phyloP scores from a whole-genome alignment of 2,888 invertebrate species.

The Phorcus lineatus region DNA sequence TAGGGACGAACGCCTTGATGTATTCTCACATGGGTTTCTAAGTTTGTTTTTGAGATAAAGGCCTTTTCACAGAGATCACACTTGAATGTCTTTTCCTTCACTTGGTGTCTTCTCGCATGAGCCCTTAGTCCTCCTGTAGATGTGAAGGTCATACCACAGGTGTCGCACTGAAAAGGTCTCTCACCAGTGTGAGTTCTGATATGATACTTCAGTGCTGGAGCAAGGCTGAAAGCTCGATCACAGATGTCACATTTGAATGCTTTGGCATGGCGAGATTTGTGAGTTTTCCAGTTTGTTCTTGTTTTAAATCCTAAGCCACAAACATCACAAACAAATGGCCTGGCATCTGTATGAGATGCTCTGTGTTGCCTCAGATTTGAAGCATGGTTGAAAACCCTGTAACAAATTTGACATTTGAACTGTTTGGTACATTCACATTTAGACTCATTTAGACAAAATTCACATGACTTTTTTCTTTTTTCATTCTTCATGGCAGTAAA shows the following conservation, averaged over 20 bases:
- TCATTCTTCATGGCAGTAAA: too few species aligned
- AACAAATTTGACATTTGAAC: not conserved
- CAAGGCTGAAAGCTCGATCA: not conserved
- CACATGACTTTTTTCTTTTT: not conserved
- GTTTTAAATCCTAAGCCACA: slow-evolving; percentile 3
- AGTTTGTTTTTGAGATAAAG: not conserved
- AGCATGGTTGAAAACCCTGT: slow-evolving; percentile 10
- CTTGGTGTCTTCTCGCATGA: not conserved
- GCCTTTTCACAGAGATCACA: not conserved
- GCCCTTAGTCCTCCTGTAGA: not conserved
- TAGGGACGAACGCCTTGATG: not conserved
- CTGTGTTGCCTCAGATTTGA: slow-evolving; percentile 7
- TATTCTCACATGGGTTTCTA: not conserved
- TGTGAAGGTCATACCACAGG: not conserved
- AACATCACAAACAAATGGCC: not conserved
- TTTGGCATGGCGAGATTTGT: not conserved
- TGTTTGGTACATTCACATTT: not conserved
- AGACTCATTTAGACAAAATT: not conserved
- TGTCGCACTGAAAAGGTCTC: slow-evolving; percentile 12
- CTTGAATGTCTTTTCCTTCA: not conserved
- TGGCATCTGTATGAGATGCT: slow-evolving; percentile 2
- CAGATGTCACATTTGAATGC: not conserved
- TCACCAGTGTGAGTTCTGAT: not conserved
- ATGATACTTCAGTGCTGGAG: not conserved
- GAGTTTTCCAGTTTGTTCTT: not conserved